Evolutionary conservation across 23 tunicate species (phyloP).

Genomic region (Corella eumyota): DNA sequence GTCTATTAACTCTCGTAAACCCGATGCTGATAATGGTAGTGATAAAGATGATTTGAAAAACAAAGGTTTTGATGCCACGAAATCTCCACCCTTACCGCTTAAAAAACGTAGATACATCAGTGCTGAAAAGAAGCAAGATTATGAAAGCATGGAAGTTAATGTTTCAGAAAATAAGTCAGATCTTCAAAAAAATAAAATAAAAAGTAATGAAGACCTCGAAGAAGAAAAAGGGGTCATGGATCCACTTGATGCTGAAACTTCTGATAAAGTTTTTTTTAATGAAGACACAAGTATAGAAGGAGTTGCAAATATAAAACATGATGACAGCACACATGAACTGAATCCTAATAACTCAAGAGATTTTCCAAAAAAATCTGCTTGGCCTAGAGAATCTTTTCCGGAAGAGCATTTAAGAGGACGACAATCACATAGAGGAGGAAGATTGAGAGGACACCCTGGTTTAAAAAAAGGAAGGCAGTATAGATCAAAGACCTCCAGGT

Average conservation of each 20-base stretch:
- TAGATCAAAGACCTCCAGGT: no score
- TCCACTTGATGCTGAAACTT: background rate
- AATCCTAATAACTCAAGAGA: background rate
- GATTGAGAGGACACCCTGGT: no score
- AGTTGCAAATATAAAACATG: background rate
- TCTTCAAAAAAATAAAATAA: constrained; percentile 2
- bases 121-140: no score
- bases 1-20: constrained; percentile 15
- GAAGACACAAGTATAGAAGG: background rate
- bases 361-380: background rate
- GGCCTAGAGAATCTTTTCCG: background rate
- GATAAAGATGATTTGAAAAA: constrained; percentile 5
- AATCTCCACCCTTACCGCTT: constrained; percentile 68
- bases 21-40: background rate
- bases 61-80: constrained; percentile 19
- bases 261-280: background rate
- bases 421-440: no score
- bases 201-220: background rate
- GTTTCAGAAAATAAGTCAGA: constrained; percentile 6
- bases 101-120: constrained; percentile 60
- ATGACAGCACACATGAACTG: background rate
- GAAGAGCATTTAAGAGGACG: no score
- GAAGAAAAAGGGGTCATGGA: background rate
- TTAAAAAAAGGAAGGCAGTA: no score
- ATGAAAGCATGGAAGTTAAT: no score